Base-by-base conservation (phyloP, 2,888 invertebrate genomes). In the Metacarcinus magister region DNA sequence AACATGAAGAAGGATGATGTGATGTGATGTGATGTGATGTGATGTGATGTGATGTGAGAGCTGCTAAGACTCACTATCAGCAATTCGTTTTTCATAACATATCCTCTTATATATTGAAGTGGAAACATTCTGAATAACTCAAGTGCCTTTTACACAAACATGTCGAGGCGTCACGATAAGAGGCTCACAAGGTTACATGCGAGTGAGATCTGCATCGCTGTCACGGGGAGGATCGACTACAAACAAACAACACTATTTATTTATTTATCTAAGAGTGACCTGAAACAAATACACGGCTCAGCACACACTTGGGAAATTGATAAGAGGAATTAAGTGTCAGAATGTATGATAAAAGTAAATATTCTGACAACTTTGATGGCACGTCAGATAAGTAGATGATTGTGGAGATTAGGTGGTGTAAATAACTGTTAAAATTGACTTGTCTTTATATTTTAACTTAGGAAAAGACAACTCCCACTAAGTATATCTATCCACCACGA, bases 101-200 rank as follows among this genome's bases (percentile, higher is more conserved):
- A 39, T 87, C 39, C 39, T 39, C 5, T 23, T 39, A 39, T 87
- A 16, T 39, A 19, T 87, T 39, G 32, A 13, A n/a, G 87, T 19
- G 87, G 87, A 39, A 87, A 87, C 87, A 19, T 19, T 8, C 13
- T 87, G 16, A 39, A 87, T 87, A 87, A 87, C 32, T 82, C 60
- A 60, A 60, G 60, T n/a, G 2, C 10, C 75, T 82, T 28, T n/a
- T 28, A 82, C 75, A 28, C 75, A 82, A 39, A 32, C 39, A 39
- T 39, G 87, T 82, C 87, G n/a, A 39, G 87, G 87, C 87, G 87
- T n/a, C 87, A 39, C 32, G 87, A 87, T 32, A 39, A 87, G 39
- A 87, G 39, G 39, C 75, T 75, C n/a, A 75, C 75, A 75, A n/a
- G n/a, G 75, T 28, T 75, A 75, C 75, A 75, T 0, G 8, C 28